phyloP scores from a whole-genome alignment of 2,113 vertebrate species.

The Mesitornis unicolor region DNA sequence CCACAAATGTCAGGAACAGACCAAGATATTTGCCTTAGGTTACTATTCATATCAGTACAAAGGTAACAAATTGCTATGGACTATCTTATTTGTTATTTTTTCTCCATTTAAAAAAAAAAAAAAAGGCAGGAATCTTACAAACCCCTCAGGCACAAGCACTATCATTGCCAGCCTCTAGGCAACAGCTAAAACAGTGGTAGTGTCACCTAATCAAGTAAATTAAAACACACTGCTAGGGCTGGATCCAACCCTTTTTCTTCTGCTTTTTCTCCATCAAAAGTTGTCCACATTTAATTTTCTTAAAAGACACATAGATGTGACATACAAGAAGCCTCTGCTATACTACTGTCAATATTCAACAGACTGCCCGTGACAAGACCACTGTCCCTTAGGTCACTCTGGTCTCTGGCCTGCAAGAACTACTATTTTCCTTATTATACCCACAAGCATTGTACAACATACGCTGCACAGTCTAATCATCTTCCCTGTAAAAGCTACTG shows the following conservation, averaged over 20 bases:
- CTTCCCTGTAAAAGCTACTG: not conserved
- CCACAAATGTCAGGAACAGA: not conserved
- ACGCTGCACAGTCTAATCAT: not conserved
- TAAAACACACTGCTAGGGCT: not conserved
- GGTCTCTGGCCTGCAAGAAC: not conserved
- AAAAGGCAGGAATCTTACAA: not conserved
- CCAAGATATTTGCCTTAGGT: not conserved
- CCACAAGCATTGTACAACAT: accelerated
- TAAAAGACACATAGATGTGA: not conserved
- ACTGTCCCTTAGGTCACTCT: not conserved
- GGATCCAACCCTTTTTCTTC: not conserved
- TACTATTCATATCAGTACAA: not conserved
- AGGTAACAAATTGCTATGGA: not conserved
- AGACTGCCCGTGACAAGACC: not conserved
- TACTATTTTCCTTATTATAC: not conserved
- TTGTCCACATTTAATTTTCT: not conserved
- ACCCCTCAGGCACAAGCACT: not conserved
- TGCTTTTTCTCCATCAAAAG: not conserved
- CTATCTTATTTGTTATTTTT: not conserved
- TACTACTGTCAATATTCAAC: not conserved
- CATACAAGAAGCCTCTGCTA: not conserved
- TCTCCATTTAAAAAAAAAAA: not conserved
- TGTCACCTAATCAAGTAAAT: not conserved
- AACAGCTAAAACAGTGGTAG: not conserved
- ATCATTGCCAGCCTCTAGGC: not conserved